These are phyloP conservation scores for Dolichotis patagonum DNA, from an alignment of 2,113 vertebrate genomes.

Conservation along the genomic window DNA sequence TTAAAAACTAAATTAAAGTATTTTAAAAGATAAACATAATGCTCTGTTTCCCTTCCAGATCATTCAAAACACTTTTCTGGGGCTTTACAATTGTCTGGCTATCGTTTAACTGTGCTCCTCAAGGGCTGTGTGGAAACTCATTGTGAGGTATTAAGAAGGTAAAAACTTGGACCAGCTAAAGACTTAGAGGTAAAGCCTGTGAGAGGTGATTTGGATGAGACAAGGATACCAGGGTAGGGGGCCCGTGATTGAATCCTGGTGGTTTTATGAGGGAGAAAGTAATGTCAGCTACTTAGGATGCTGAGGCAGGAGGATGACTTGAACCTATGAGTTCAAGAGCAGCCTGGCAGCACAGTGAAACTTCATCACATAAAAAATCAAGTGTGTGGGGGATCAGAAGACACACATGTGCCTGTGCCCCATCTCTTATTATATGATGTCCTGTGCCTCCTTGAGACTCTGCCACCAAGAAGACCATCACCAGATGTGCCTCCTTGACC, in stretches of 20 bases:
- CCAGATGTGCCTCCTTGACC: background rate
- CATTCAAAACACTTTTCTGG: background rate
- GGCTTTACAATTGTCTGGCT: background rate
- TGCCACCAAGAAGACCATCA: background rate
- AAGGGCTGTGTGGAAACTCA: background rate
- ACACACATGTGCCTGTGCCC: background rate
- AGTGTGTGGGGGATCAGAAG: background rate
- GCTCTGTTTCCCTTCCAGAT: background rate
- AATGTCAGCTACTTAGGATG: background rate
- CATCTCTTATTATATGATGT: background rate
- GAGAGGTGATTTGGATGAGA: background rate
- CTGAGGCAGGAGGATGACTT: background rate
- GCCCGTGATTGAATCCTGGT: background rate
- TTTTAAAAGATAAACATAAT: slow-evolving; percentile 46
- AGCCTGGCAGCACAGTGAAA: background rate
- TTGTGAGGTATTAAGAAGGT: background rate
- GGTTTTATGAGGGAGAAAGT: background rate
- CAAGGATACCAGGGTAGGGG: background rate
- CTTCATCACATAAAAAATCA: background rate
- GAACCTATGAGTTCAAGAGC: background rate
- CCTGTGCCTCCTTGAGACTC: background rate
- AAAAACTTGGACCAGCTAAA: background rate
- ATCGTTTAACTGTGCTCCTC: background rate
- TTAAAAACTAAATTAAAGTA: slow-evolving; percentile 44
- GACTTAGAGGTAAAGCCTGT: background rate